A percentile compares a stretch with the other conserved stretches of the same genome.
These are phyloP conservation scores for Cathartes aura DNA, from an alignment of 2,113 vertebrate species.

Conservation along the genomic window DNA sequence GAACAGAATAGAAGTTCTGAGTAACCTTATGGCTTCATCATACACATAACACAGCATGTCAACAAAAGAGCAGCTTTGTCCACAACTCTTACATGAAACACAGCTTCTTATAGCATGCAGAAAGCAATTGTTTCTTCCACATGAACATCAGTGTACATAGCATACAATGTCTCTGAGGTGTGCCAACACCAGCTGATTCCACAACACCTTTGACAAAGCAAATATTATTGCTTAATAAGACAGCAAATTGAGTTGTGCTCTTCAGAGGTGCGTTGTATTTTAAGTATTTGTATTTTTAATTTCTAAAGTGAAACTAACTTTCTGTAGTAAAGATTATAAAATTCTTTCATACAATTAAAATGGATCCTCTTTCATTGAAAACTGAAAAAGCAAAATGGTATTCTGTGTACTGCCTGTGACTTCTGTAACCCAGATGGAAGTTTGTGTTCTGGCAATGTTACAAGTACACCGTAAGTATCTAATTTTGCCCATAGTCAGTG, in stretches of 20 bases:
- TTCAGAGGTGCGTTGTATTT: background rate
- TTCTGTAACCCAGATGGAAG: slow-evolving; percentile 65
- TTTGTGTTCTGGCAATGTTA: slow-evolving; percentile 22
- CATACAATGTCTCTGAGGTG: background rate
- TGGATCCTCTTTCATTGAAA: background rate
- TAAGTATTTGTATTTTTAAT: background rate
- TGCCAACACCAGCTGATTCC: background rate
- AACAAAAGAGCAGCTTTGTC: background rate
- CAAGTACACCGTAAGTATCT: slow-evolving; percentile 44
- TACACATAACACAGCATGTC: background rate
- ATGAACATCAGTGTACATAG: background rate
- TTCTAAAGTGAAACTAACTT: background rate
- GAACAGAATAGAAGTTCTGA: background rate
- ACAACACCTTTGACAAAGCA: background rate
- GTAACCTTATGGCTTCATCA: background rate
- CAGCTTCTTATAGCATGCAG: background rate
- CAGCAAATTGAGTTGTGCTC: background rate
- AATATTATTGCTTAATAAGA: background rate
- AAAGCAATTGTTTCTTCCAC: background rate
- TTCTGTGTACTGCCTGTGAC: background rate
- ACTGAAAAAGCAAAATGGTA: background rate
- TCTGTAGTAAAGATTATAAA: background rate
- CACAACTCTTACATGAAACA: background rate
- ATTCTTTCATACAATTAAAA: background rate
- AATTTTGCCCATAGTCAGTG: slow-evolving; percentile 46